Conservation (phyloP, 2,888 invertebrate species). For the Helleia helle region DNA sequence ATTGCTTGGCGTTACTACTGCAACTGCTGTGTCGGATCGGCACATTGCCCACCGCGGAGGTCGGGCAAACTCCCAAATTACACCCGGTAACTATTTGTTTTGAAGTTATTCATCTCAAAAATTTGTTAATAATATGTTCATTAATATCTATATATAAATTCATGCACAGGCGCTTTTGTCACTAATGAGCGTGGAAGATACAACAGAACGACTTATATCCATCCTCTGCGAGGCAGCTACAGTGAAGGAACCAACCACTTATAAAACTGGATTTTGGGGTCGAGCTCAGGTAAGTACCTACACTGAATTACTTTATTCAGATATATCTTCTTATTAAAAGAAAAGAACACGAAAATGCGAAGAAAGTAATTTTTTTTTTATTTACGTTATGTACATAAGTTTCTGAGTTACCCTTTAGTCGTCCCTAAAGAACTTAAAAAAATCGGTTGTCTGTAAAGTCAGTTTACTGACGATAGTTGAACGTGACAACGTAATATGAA, state of each 20-base stretch:
- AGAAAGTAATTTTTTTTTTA: too few relatives aligned
- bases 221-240: conserved; percentile 91
- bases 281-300: conserved; percentile 80
- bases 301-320: too few relatives aligned
- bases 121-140: not conserved
- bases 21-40: conserved; percentile 91
- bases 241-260: conserved; percentile 85
- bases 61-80: conserved; percentile 62
- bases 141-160: conserved; percentile 10
- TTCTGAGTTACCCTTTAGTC: too few relatives aligned
- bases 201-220: conserved; percentile 87
- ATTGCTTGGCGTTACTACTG: conserved; percentile 90
- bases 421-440: too few relatives aligned
- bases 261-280: conserved; percentile 95
- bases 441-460: too few relatives aligned
- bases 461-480: too few relatives aligned
- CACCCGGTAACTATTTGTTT: conserved; percentile 73
- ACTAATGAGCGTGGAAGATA: conserved; percentile 89
- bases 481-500: too few relatives aligned
- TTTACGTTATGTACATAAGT: too few relatives aligned
- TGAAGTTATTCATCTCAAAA: not conserved
- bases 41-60: conserved; percentile 73
- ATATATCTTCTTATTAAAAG: too few relatives aligned
- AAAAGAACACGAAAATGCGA: too few relatives aligned
- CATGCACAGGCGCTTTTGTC: conserved; percentile 77